Conservation (phyloP, 2,888 invertebrate species). For the Linnaemya tessellans region DNA sequence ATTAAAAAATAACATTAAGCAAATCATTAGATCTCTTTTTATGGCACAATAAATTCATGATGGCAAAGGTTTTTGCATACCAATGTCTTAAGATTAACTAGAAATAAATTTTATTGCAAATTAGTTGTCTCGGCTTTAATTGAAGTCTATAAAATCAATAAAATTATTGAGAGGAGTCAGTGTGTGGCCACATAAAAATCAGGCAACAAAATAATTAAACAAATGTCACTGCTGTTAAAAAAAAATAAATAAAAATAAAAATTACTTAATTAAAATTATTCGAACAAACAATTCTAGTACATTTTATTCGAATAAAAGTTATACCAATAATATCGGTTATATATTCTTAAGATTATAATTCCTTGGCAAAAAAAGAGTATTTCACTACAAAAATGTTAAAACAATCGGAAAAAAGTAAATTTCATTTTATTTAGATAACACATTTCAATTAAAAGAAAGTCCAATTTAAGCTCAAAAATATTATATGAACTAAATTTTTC, state of each 20-base stretch:
- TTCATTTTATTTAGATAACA: too few species aligned
- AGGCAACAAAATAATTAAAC: conserved; percentile 11
- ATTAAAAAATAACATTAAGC: neutral
- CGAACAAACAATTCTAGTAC: too few species aligned
- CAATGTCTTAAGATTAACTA: neutral
- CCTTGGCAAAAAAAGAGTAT: too few species aligned
- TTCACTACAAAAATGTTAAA: too few species aligned
- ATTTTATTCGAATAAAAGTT: too few species aligned
- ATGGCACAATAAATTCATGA: conserved; percentile 4
- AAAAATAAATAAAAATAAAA: neutral
- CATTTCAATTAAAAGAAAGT: too few species aligned
- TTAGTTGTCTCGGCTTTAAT: conserved; percentile 37
- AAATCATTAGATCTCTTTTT: neutral
- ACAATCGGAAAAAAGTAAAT: too few species aligned
- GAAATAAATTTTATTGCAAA: conserved; percentile 14
- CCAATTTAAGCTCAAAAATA: too few species aligned
- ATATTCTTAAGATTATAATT: too few species aligned
- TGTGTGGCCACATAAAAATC: conserved; percentile 32
- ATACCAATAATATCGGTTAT: too few species aligned
- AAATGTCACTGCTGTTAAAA: conserved; percentile 1
- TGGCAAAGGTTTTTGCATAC: conserved; percentile 43
- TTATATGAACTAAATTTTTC: too few species aligned
- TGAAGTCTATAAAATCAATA: conserved; percentile 44
- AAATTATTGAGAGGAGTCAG: conserved; percentile 33
- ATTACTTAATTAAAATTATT: conserved; percentile 25